Evolutionary conservation across 2,888 invertebrate species (phyloP), one percentile per base, ranked within the genome.

Genomic region (Gerris lacustris): DNA sequence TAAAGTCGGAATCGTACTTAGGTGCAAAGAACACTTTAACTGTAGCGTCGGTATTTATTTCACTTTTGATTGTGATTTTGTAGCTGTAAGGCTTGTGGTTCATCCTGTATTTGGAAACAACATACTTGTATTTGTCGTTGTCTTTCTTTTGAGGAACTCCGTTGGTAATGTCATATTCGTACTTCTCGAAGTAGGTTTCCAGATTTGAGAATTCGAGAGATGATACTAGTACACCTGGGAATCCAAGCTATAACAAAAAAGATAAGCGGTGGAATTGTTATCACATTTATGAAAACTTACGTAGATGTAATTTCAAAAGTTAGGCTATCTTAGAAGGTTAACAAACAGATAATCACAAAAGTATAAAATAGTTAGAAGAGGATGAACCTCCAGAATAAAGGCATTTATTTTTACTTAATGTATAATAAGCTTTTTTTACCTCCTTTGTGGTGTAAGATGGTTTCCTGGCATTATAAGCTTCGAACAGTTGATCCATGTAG

Each of bases 1-100:
- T 55, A 15, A 11, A 11, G 55, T 86, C 84, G 68, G 86, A 82
- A 77, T 89, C 87, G 77, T 84, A 83, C 79, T 88, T 88, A 2
- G 90, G 90, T 78, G 88, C 89, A 74, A 89, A 79, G 83, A 85
- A 90, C 5, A 87, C 80, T 73, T 87, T 86, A 5, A 90, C 84
- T 15, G 88, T 85, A 74, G 84, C 84, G 77, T 86, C 84, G 6
- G 81, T 82, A 17, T 82, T 77, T 74, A 85, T 84, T 76, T 86
- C 84, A 55, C 86, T 85, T n/a, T 81, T 75, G 43, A 88, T 80
- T 67, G 83, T 82, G 68, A 87, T 75, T 18, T 83, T 83, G 67
- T 86, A 82, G 76, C 82, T 83, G 82, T 87, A 88, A 55, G 85
- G 85, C 72, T 86, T 82, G 80, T 88, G 86, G 78, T 87, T 87